These are phyloP conservation scores for Pedionomus torquatus DNA, from an alignment of 2,113 vertebrate genomes.

Conservation along the genomic window DNA sequence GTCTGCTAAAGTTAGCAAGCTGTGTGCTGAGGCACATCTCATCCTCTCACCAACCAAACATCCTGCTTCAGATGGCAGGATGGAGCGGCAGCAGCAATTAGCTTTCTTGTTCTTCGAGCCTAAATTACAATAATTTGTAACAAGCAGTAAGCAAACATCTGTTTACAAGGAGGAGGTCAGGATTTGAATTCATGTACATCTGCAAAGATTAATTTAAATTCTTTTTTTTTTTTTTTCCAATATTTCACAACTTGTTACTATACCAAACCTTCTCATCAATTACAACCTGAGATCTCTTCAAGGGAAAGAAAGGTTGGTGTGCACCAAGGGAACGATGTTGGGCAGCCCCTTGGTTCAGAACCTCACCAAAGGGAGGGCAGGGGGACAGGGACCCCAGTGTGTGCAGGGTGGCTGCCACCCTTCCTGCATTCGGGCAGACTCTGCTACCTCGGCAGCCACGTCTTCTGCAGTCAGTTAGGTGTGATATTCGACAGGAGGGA, in stretches of 20 bases:
- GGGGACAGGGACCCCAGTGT: accelerated
- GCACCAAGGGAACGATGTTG: neutral
- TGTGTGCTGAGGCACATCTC: neutral
- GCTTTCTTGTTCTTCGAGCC: neutral
- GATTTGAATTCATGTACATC: neutral
- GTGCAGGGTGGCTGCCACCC: neutral
- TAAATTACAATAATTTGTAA: neutral
- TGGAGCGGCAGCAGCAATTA: neutral
- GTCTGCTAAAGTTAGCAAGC: neutral
- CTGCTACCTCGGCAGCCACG: neutral
- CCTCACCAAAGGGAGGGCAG: neutral
- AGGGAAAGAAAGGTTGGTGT: neutral
- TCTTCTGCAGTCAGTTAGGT: neutral
- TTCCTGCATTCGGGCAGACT: neutral
- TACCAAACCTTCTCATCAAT: neutral
- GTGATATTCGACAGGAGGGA: neutral
- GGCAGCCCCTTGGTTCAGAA: neutral
- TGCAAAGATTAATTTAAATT: neutral
- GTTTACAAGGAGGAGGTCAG: neutral
- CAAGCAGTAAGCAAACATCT: neutral
- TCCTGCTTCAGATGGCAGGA: neutral
- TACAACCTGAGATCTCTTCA: neutral
- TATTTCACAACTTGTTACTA: neutral
- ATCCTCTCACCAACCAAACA: neutral
- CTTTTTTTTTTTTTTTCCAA: neutral